Percentiles rank a stretch among this genome's conserved stretches.
phyloP scores from a whole-genome alignment of 1,140 invertebrate genomes.

The Cherax quadricarinatus region DNA sequence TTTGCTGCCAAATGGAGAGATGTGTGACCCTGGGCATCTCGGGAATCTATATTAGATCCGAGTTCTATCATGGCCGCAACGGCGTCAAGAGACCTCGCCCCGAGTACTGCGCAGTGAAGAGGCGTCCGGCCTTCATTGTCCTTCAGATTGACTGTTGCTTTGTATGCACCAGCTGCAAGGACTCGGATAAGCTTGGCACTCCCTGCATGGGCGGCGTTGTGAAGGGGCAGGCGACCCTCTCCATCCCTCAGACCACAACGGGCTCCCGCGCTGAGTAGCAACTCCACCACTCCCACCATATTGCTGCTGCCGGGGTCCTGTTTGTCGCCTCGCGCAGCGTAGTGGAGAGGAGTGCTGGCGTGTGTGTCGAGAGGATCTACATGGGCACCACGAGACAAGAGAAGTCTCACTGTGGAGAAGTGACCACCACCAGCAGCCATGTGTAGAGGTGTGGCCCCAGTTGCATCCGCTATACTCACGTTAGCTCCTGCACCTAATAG shows the following conservation, averaged over 20 bases:
- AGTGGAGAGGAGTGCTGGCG: constrained; percentile 81
- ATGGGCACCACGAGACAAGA: constrained; percentile 85
- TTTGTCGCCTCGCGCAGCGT: constrained; percentile 55
- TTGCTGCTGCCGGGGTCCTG: constrained; percentile 23
- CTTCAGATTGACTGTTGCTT: constrained; percentile 83
- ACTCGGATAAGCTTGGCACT: constrained; percentile 87
- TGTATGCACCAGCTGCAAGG: constrained; percentile 78
- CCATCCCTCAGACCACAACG: constrained; percentile 47
- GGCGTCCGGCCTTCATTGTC: constrained; percentile 87
- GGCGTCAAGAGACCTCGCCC: constrained; percentile 79
- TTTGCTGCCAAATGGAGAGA: constrained; percentile 90
- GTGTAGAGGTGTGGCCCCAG: constrained; percentile 83
- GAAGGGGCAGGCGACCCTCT: constrained; percentile 85
- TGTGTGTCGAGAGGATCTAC: constrained; percentile 83
- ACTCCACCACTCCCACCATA: constrained; percentile 47
- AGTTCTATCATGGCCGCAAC: constrained; percentile 76
- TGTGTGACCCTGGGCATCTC: constrained; percentile 92
- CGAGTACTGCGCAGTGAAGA: constrained; percentile 85
- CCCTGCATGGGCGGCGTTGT: constrained; percentile 86
- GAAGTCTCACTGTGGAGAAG: constrained; percentile 83
- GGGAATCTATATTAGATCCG: constrained; percentile 88
- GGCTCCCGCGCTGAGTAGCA: constrained; percentile 47
- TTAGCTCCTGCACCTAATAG: constrained; percentile 86
- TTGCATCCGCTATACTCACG: constrained; percentile 84
- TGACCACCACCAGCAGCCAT: constrained; percentile 88